Evolutionary conservation across 2,888 invertebrate species (phyloP).

Genomic region (Protophormia terraenovae): DNA sequence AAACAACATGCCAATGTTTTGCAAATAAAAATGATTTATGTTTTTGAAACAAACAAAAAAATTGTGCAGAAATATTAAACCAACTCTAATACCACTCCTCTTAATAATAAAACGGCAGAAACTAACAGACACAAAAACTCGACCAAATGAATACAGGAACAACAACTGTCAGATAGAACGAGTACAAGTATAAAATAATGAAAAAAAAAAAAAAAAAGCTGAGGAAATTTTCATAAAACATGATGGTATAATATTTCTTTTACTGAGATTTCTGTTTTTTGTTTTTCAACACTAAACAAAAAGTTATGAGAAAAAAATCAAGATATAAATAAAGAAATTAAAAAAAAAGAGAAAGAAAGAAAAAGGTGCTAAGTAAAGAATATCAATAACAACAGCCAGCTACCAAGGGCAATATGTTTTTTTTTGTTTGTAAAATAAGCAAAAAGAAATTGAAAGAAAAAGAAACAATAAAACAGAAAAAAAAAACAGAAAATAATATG

Average conservation of each 20-base stretch:
- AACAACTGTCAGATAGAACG: constrained; percentile 24
- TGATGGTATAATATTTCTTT: constrained; percentile 61
- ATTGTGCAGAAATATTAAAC: constrained; percentile 40
- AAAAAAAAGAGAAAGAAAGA: neutral
- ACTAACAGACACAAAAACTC: neutral
- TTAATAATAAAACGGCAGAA: constrained; percentile 22
- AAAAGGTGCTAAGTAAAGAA: constrained; percentile 61
- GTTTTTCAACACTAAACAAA: neutral
- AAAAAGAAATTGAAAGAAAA: neutral
- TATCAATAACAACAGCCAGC: constrained; percentile 54
- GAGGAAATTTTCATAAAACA: constrained; percentile 52
- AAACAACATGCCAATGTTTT: constrained; percentile 59
- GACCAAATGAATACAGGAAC: neutral
- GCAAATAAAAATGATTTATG: constrained; percentile 68
- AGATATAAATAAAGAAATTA: neutral
- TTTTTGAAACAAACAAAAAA: constrained; percentile 50
- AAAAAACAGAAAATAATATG: constrained; percentile 29
- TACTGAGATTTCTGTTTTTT: constrained; percentile 56
- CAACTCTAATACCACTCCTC: constrained; percentile 42
- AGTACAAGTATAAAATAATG: neutral
- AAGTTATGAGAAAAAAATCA: neutral
- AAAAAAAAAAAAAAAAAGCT: constrained; percentile 6
- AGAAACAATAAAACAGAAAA: neutral
- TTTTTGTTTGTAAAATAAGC: neutral
- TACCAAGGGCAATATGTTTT: constrained; percentile 57